These are phyloP conservation scores for Myzus persicae DNA, from an alignment of 1,140 invertebrate genomes.

Conservation along the genomic window DNA sequence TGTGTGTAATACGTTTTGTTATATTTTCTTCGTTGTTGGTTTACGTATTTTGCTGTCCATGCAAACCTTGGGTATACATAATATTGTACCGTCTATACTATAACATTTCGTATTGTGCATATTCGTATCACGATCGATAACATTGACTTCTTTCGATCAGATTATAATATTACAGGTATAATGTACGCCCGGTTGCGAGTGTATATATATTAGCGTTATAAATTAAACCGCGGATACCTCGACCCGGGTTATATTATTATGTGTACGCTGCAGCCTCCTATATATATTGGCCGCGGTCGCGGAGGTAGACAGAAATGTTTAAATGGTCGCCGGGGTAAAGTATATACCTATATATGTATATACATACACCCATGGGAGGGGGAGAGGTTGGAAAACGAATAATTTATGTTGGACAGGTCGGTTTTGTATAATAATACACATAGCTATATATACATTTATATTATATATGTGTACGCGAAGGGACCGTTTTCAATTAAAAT, in stretches of 20 bases:
- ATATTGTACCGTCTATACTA: neutral
- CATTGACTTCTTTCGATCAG: neutral
- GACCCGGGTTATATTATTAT: neutral
- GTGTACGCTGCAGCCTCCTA: neutral
- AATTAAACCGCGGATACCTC: constrained; percentile 23
- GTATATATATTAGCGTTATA: constrained; percentile 36
- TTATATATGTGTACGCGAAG: neutral
- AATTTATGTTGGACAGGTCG: constrained; percentile 57
- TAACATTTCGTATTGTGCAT: neutral
- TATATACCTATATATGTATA: neutral
- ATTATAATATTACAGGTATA: constrained; percentile 24
- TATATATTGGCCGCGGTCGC: neutral
- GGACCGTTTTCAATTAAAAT: constrained; percentile 57
- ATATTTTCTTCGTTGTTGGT: neutral
- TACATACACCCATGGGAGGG: neutral
- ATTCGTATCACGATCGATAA: neutral
- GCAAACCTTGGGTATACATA: neutral
- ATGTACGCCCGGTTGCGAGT: neutral
- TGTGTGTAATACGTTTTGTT: neutral
- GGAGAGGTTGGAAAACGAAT: constrained; percentile 27
- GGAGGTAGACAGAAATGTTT: constrained; percentile 33
- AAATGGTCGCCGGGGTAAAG: neutral
- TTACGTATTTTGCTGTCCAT: neutral
- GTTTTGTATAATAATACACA: constrained; percentile 33
- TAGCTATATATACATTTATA: constrained; percentile 8